Percentiles rank a stretch among this genome's conserved stretches.
Conservation (phyloP, 2,113 vertebrate genomes). For the Theropithecus gelada region DNA sequence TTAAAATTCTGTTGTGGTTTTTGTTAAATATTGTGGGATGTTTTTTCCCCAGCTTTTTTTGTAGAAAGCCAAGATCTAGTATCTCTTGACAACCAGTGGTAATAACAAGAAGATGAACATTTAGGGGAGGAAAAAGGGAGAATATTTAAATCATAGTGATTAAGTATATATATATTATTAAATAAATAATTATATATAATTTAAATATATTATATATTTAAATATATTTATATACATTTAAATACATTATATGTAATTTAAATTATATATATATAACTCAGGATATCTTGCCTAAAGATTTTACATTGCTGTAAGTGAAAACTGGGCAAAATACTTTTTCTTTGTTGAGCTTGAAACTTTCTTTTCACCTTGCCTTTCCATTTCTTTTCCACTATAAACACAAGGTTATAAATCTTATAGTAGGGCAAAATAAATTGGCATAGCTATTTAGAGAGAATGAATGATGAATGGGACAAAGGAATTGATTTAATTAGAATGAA, state of each 20-base stretch:
- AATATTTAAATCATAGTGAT: background rate
- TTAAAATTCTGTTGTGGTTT: background rate
- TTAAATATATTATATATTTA: too few relatives aligned
- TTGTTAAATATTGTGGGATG: slow-evolving; percentile 1
- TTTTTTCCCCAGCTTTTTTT: background rate
- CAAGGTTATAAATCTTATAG: slow-evolving; percentile 14
- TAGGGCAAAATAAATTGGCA: slow-evolving; percentile 37
- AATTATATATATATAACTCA: background rate
- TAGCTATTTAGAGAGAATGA: slow-evolving; percentile 57
- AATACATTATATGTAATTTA: too few relatives aligned
- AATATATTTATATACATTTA: too few relatives aligned
- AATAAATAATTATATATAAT: too few relatives aligned
- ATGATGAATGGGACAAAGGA: slow-evolving; percentile 15
- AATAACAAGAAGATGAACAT: background rate
- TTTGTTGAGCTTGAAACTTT: background rate
- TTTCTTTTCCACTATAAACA: slow-evolving; percentile 29
- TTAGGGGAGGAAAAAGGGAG: background rate
- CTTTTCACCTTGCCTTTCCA: background rate
- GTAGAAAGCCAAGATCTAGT: background rate
- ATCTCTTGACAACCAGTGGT: background rate
- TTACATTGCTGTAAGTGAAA: background rate
- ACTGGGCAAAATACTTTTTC: background rate
- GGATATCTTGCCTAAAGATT: slow-evolving; percentile 2
- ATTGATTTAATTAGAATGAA: slow-evolving; percentile 38
- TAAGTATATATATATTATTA: background rate